These are phyloP conservation scores for Pithys albifrons DNA, from an alignment of 2,113 vertebrate species.

Conservation along the genomic window DNA sequence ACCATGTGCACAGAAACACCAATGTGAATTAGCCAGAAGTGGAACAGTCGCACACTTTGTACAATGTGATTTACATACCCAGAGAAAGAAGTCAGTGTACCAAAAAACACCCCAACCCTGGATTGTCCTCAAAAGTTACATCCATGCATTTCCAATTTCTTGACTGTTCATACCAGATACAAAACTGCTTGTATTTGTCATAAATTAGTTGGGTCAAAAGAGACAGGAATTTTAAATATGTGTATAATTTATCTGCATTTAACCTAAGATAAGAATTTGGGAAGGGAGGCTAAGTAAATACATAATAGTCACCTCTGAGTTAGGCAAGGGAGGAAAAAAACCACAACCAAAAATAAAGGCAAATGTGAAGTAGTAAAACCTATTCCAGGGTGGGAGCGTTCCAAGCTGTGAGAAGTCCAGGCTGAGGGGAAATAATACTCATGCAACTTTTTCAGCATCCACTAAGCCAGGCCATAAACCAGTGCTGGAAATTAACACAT, in stretches of 20 bases:
- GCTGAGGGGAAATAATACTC: not conserved
- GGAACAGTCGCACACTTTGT: not conserved
- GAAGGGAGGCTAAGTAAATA: not conserved
- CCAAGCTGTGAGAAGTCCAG: not conserved
- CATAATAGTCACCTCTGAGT: not conserved
- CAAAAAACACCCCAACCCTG: not conserved
- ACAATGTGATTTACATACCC: not conserved
- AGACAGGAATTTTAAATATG: not conserved
- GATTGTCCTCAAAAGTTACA: not conserved
- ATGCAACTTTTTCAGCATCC: not conserved
- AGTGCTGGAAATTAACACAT: slow-evolving; percentile 11
- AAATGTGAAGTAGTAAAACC: not conserved
- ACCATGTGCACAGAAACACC: not conserved
- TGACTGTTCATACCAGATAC: fast-evolving
- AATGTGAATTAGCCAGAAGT: not conserved
- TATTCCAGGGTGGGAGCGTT: not conserved
- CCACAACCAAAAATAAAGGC: not conserved
- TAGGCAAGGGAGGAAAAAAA: not conserved
- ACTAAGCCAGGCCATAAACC: slow-evolving; percentile 29
- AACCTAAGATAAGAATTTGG: not conserved
- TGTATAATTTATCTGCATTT: not conserved
- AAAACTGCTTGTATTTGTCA: not conserved
- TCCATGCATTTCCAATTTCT: not conserved
- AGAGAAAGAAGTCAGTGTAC: not conserved
- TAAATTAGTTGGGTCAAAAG: not conserved